Conservation (phyloP, 2,888 invertebrate genomes). For the Brachyopa scutellaris region DNA sequence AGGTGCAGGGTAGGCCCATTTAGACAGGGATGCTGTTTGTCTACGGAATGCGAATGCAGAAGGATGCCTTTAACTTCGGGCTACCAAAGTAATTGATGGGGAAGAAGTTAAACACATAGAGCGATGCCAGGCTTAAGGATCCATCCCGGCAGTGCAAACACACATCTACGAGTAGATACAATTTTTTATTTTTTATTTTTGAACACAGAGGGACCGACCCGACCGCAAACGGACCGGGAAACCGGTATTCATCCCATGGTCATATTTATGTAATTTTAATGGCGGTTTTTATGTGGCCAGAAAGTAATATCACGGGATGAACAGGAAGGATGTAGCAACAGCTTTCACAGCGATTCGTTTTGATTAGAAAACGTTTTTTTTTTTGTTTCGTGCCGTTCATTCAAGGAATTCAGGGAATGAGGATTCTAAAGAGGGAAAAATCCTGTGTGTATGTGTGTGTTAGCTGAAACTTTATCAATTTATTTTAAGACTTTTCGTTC, state of each 20-base stretch:
- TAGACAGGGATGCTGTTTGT: conserved; percentile 31
- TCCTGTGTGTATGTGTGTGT: conserved; percentile 14
- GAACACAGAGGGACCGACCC: conserved; percentile 11
- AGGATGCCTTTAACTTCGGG: conserved; percentile 52
- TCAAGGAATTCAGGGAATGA: not conserved
- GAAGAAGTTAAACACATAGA: conserved; percentile 57
- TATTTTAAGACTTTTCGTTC: conserved; percentile 55
- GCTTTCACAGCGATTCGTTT: conserved; percentile 53
- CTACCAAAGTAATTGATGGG: conserved; percentile 57
- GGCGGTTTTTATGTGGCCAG: conserved; percentile 58
- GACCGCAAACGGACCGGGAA: conserved; percentile 35
- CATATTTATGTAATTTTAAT: conserved; percentile 61
- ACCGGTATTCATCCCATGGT: conserved; percentile 18
- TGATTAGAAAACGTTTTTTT: conserved; percentile 59
- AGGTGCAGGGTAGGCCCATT: conserved; percentile 61
- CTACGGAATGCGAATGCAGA: conserved; percentile 3
- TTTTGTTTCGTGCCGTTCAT: conserved; percentile 1
- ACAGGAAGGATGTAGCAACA: conserved; percentile 44
- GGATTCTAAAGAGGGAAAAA: not conserved
- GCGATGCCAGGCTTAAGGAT: conserved; percentile 38
- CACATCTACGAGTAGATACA: not conserved
- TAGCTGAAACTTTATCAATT: conserved; percentile 52
- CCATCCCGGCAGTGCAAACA: conserved; percentile 40
- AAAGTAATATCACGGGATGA: conserved; percentile 48
- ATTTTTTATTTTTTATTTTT: conserved; percentile 9